Base-by-base conservation (phyloP, 2,888 invertebrate genomes). In the Alloplasta piceator region DNA sequence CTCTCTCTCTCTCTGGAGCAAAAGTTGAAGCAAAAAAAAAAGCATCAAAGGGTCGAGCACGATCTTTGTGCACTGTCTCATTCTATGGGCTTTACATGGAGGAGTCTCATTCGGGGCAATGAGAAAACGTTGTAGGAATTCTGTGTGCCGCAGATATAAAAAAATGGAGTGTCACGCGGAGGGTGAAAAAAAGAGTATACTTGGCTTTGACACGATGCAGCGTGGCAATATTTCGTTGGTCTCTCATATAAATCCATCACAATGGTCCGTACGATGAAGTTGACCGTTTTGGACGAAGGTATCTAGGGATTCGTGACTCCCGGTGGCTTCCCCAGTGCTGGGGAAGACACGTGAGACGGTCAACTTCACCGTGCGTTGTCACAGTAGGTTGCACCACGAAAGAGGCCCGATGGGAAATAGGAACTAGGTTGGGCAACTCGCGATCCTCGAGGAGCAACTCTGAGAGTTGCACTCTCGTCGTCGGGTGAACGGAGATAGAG, bases 341-440 rank as follows among this genome's bases (percentile, higher is more conserved):
- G 36, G 38, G 43, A 16, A 71, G 10, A n/a, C 6, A 64, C 12
- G 38, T 9, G 36, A 26, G 58, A 41, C 50, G 26, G 46, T 67
- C 48, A 56, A 14, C 48, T 79, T 74, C 58, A 56, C 26, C 12
- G 55, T 26, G 26, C n/a, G 12, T 43, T 1, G 60, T 58, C 46
- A 26, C 50, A 50, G 61, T 61, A 26, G 16, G 41, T 26, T 41
- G 68, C 70, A 58, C 70, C 70, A 64, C 70, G 48, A 61, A 50
- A 38, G 52, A 26, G 43, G 68, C 58, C 82, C 84, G 85, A 88
- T 89, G 90, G 87, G 87, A 90, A 90, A 88, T 89, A 86, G 88
- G 86, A 89, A 89, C 88, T 88, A 87, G 89, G 88, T 87, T 89
- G 87, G 86, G 85, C 87, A 83, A 80, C 63, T 70, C 77, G 73